Base-by-base conservation (phyloP, 2,113 vertebrate genomes). In the Cyprinodon tularosa region DNA sequence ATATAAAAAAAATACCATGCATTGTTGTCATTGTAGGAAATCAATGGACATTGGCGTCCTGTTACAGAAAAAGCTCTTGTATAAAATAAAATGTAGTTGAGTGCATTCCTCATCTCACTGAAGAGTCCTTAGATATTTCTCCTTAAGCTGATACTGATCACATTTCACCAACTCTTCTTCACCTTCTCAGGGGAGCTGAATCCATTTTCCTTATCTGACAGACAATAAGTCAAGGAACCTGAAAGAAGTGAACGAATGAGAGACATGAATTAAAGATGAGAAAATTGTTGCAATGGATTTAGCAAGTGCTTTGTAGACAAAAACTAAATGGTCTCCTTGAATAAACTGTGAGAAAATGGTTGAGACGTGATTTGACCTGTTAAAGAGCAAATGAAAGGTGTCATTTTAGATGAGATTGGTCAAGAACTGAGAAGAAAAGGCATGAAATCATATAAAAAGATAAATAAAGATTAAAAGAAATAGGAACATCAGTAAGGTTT, bases 241-340 rank as follows among this genome's bases (percentile, higher is more conserved):
- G 53, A 71, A 68, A 62, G 48, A 68, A 62, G 14, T 70, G 70
- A 74, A 48, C 53, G 65, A 82, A 74, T 45, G 22, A 77, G 59
- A n/a, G 13, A 71, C 69, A 81, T 81, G 37, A 59, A 84, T 85
- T 68, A 78, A 88, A 81, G 80, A 85, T 78, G 78, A 72, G 70
- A 45, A 72, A 42, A 15, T 61, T 62, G 67, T 62, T 79, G 50
- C 63, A 50, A 62, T 47, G 10, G 83, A 84, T 74, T 66, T 62
- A 79, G 38, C 61, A 47, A 37, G 44, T 68, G 44, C 64, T 68
- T 68, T 78, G 13, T 53, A 44, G 70, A 62, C 45, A 2, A 70
- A 62, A 42, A 73, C n/a, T 44, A 66, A 80, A 68, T 66, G 72
- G 67, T 48, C 77, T 37, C 53, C 36, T 13, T 69, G 57, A 69